Conservation (phyloP, 2,888 invertebrate genomes). For the Rhagonycha lutea region DNA sequence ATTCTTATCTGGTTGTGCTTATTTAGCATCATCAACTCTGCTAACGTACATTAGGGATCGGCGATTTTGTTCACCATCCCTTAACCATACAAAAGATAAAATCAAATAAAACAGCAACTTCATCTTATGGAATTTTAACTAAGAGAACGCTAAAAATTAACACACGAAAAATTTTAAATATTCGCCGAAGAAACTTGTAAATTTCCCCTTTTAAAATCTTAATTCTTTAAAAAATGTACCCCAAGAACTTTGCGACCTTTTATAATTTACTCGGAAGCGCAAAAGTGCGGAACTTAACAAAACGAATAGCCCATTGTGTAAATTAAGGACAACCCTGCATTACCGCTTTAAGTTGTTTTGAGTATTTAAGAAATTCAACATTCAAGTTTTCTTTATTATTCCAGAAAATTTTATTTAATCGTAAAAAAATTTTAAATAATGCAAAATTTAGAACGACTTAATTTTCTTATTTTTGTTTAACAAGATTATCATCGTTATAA, state of each 20-base stretch:
- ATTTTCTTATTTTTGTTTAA: neutral
- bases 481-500: neutral
- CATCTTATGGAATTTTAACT: neutral
- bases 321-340: slow-evolving; percentile 22
- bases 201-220: neutral
- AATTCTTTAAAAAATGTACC: neutral
- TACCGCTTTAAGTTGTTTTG: slow-evolving; percentile 12
- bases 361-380: neutral
- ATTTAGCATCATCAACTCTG: neutral
- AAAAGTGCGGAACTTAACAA: slow-evolving; percentile 6
- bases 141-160: neutral
- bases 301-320: slow-evolving; percentile 22
- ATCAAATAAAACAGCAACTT: neutral
- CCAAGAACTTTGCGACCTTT: slow-evolving; percentile 10
- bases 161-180: neutral
- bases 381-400: neutral
- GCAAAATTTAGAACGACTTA: neutral
- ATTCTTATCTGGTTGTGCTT: neutral
- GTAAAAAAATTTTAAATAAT: neutral
- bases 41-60: neutral
- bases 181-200: neutral
- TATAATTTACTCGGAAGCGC: slow-evolving; percentile 10
- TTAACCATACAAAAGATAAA: neutral
- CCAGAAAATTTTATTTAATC: neutral
- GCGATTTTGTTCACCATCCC: neutral